Conservation (phyloP, 1,140 invertebrate species). For the Colletes gigas region DNA sequence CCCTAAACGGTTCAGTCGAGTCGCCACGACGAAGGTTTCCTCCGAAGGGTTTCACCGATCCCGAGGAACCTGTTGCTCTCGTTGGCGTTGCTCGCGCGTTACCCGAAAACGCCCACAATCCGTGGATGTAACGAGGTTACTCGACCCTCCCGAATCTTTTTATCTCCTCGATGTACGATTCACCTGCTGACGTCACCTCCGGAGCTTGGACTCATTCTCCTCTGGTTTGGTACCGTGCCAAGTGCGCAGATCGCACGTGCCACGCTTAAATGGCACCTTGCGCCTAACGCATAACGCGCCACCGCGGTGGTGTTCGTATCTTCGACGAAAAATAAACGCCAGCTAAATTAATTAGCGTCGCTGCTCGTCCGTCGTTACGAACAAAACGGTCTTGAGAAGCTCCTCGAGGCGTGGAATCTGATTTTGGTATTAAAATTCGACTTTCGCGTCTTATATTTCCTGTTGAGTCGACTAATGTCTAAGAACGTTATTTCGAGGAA, state of each 20-base stretch:
- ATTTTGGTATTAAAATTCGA: no score
- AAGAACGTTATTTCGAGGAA: no score
- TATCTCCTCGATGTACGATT: constrained; percentile 20
- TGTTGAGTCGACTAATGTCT: no score
- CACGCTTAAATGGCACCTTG: constrained; percentile 59
- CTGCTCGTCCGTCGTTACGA: no score
- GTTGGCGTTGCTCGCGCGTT: neutral
- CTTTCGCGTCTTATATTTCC: no score
- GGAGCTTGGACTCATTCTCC: constrained; percentile 52
- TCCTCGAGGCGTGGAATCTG: no score
- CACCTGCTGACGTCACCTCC: constrained; percentile 47
- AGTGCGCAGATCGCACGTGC: constrained; percentile 69
- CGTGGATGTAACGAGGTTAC: neutral
- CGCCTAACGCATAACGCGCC: constrained; percentile 3
- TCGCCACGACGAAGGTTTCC: neutral
- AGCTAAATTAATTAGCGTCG: no score
- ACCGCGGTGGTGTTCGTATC: no score
- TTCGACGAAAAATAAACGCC: no score
- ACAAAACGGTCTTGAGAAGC: no score
- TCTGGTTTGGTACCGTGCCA: constrained; percentile 68
- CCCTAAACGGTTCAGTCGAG: no score
- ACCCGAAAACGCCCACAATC: neutral
- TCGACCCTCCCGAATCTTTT: neutral
- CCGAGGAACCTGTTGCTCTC: constrained; percentile 41
- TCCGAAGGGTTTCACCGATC: neutral